A percentile compares a stretch with the other conserved stretches of the same genome.
These are phyloP conservation scores for Pteropus alecto DNA, from an alignment of 2,113 vertebrate genomes.

Conservation along the genomic window DNA sequence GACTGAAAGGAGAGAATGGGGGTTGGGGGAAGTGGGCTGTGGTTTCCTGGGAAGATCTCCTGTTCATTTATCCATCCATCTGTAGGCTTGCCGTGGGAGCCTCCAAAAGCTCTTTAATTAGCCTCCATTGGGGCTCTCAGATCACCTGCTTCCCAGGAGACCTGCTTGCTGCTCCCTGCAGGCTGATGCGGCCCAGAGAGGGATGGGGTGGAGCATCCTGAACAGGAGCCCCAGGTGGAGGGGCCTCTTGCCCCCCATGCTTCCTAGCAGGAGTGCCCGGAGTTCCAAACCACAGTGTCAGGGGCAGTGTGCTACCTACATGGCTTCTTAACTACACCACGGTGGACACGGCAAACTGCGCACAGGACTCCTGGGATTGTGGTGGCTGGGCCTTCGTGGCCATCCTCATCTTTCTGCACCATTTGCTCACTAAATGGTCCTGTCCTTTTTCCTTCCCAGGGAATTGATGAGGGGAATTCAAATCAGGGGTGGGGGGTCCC, in stretches of 20 bases:
- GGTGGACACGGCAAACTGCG: not conserved
- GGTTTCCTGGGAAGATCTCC: not conserved
- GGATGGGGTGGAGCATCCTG: not conserved
- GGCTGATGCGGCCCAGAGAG: not conserved
- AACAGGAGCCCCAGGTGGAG: not conserved
- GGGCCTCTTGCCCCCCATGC: accelerated
- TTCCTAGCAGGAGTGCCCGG: not conserved
- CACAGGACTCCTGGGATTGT: not conserved
- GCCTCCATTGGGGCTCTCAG: not conserved
- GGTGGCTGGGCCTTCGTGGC: not conserved
- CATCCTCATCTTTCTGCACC: not conserved
- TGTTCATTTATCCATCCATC: not conserved
- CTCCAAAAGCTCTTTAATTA: not conserved
- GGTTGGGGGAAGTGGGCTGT: not conserved
- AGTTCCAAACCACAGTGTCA: not conserved
- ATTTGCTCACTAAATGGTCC: not conserved
- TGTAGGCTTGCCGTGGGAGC: not conserved
- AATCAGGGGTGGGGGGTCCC: too few relatives aligned
- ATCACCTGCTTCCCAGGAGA: not conserved
- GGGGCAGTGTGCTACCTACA: accelerated
- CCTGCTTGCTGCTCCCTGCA: not conserved
- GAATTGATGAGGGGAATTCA: not conserved
- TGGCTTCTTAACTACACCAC: not conserved
- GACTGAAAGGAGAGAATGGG: not conserved
- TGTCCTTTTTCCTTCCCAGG: not conserved